phyloP scores from a whole-genome alignment of 1,140 invertebrate species.

The Triops longicaudatus region DNA sequence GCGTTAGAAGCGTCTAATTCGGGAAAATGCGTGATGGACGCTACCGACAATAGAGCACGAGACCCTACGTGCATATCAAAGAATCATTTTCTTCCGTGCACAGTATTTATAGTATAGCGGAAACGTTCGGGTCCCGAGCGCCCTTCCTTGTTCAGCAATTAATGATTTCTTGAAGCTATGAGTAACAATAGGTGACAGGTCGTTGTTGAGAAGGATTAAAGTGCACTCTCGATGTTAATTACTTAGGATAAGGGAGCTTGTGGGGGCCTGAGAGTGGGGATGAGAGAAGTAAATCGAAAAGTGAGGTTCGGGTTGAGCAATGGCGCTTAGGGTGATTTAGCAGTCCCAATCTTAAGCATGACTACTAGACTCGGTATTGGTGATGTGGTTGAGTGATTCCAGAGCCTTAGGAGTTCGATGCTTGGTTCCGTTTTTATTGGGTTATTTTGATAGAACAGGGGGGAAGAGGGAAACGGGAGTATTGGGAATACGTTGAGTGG shows the following conservation, averaged over 20 bases:
- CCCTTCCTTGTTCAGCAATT: too few relatives aligned
- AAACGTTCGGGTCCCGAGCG: too few relatives aligned
- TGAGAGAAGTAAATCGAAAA: neutral
- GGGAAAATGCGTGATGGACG: too few relatives aligned
- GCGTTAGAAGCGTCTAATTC: too few relatives aligned
- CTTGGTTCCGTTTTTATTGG: neutral
- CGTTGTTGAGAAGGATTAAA: neutral
- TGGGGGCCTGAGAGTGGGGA: neutral
- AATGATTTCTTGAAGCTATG: too few relatives aligned
- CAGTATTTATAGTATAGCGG: too few relatives aligned
- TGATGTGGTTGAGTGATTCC: neutral
- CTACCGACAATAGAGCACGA: too few relatives aligned
- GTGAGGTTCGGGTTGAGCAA: conserved; percentile 1
- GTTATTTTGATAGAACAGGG: neutral
- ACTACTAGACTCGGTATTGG: neutral
- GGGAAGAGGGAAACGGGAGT: neutral
- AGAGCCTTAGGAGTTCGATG: neutral
- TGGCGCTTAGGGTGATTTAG: conserved; percentile 5
- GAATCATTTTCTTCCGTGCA: too few relatives aligned
- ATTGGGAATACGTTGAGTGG: neutral
- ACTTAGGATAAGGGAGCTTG: neutral
- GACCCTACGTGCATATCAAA: too few relatives aligned
- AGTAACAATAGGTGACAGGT: too few relatives aligned
- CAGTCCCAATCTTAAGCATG: neutral
- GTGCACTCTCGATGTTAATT: neutral